A percentile compares a stretch with the other conserved stretches of the same genome.
These are phyloP conservation scores for Chromis chromis DNA, from an alignment of 2,797 vertebrate genomes.

Conservation along the genomic window DNA sequence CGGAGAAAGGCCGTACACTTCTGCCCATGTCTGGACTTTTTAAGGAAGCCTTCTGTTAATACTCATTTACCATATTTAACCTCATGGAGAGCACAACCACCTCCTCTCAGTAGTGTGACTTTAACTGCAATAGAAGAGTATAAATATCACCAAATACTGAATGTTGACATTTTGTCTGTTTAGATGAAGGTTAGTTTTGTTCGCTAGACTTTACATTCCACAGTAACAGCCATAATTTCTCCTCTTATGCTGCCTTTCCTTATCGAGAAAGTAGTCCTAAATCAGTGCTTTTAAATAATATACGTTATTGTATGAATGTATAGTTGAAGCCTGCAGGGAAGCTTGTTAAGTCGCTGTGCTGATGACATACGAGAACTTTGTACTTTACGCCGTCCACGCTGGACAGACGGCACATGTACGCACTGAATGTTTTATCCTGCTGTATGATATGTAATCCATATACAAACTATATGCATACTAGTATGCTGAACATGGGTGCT, in stretches of 20 bases:
- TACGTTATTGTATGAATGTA: conserved; percentile 74
- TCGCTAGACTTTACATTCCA: conserved; percentile 60
- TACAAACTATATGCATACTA: conserved; percentile 63
- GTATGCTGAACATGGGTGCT: conserved; percentile 76
- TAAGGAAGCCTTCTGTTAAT: conserved; percentile 17
- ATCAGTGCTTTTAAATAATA: conserved; percentile 56
- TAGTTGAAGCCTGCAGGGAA: conserved; percentile 50
- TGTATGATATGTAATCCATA: conserved; percentile 67
- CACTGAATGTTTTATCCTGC: conserved; percentile 50
- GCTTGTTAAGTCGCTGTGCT: conserved; percentile 41
- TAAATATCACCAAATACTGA: conserved; percentile 45
- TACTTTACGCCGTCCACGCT: conserved; percentile 45
- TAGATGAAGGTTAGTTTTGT: conserved; percentile 49
- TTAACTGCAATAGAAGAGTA: conserved; percentile 55
- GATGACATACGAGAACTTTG: conserved; percentile 27
- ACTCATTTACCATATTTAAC: conserved; percentile 34
- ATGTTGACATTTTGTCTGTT: conserved; percentile 33
- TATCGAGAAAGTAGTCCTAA: conserved; percentile 42
- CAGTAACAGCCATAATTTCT: conserved; percentile 54
- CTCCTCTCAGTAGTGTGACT: conserved; percentile 37
- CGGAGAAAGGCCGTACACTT: background rate
- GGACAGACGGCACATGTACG: conserved; percentile 48
- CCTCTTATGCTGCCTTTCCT: conserved; percentile 60
- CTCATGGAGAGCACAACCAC: conserved; percentile 36
- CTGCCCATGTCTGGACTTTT: conserved; percentile 5